These are phyloP conservation scores for Actinia tenebrosa DNA, from an alignment of 64 coral and sea anemone species.

Conservation along the genomic window DNA sequence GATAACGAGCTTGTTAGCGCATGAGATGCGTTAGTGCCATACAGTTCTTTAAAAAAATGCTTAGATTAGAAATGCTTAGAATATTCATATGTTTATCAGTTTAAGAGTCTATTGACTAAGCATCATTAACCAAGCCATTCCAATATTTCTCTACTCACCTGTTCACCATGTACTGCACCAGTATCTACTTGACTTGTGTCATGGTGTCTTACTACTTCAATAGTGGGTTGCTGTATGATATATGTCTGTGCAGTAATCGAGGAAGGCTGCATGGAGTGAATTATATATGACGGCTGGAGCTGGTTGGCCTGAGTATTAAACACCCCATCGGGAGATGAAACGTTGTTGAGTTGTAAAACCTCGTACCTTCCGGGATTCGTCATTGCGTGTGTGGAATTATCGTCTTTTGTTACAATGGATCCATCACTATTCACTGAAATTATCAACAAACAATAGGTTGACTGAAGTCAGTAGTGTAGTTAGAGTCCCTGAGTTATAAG, in stretches of 20 bases:
- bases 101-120: no score
- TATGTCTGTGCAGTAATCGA: conserved; percentile 75
- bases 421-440: conserved; percentile 77
- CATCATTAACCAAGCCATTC: no score
- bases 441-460: background rate
- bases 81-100: no score
- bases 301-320: conserved; percentile 30
- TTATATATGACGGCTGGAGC: conserved; percentile 71
- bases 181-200: conserved; percentile 1
- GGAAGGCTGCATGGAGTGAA: conserved; percentile 51
- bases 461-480: background rate
- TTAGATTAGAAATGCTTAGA: no score
- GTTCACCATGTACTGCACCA: conserved; percentile 32
- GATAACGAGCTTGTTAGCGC: no score
- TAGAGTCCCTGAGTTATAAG: no score
- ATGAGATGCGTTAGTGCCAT: no score
- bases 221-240: conserved; percentile 77
- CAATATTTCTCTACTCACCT: conserved; percentile 2
- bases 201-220: conserved; percentile 53
- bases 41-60: no score
- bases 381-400: conserved; percentile 17
- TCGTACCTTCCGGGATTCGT: conserved; percentile 55
- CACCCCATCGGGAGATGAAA: conserved; percentile 54
- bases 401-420: conserved; percentile 56
- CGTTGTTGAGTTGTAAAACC: conserved; percentile 66